Conservation (phyloP, 2,113 vertebrate species). For the Gila orcuttii region DNA sequence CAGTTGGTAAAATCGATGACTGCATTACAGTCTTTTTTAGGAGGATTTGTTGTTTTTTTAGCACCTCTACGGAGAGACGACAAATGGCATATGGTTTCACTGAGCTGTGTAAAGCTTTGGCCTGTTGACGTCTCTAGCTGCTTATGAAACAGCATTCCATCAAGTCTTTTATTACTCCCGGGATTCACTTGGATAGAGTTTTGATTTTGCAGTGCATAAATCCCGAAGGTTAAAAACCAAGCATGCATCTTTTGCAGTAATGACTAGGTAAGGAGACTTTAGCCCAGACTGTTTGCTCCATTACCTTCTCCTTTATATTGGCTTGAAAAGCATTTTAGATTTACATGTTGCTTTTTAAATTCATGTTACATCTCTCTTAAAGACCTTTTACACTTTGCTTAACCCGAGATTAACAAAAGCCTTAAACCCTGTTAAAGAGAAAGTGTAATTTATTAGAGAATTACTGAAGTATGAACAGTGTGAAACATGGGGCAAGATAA, state of each 20-base stretch:
- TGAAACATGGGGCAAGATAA: neutral
- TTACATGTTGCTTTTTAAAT: neutral
- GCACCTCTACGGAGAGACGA: neutral
- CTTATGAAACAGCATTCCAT: constrained; percentile 19
- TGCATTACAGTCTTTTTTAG: constrained; percentile 14
- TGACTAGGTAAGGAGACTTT: neutral
- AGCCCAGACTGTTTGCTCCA: neutral
- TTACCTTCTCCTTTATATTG: constrained; percentile 5
- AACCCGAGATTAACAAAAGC: neutral
- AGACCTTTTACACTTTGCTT: neutral
- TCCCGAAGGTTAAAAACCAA: neutral
- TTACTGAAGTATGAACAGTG: neutral
- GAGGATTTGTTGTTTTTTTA: constrained; percentile 23
- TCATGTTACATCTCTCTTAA: neutral
- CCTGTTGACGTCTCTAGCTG: constrained; percentile 1
- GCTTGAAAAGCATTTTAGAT: neutral
- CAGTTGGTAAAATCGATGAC: constrained; percentile 42
- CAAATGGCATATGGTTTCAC: constrained; percentile 24
- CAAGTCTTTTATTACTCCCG: neutral
- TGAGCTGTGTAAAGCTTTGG: constrained; percentile 25
- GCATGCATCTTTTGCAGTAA: neutral
- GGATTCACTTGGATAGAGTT: neutral
- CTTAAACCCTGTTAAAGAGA: neutral
- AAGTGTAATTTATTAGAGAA: neutral
- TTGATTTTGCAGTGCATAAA: constrained; percentile 32